Percentiles rank a stretch among this genome's conserved stretches.
These are phyloP conservation scores for Matsumyia berberina DNA, from an alignment of 2,888 invertebrate genomes.

Conservation along the genomic window DNA sequence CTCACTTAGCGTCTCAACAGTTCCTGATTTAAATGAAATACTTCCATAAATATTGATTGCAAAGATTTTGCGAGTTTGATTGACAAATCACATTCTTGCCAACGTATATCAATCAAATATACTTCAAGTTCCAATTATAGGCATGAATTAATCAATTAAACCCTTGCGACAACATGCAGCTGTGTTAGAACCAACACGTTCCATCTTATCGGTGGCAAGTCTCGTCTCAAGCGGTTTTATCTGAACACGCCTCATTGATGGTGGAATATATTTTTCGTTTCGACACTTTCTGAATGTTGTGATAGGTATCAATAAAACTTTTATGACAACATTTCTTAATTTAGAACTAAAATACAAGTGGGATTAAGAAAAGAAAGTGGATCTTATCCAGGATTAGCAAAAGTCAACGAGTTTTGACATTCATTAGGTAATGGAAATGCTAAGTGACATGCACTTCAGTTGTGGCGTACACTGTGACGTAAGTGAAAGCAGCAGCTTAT, in stretches of 20 bases:
- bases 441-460: no score
- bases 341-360: conserved; percentile 9
- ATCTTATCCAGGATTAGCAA: not conserved
- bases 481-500: no score
- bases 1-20: no score
- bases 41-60: no score
- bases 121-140: conserved; percentile 30
- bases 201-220: conserved; percentile 17
- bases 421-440: no score
- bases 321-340: conserved; percentile 28
- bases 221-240: not conserved
- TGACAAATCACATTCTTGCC: conserved; percentile 36
- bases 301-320: conserved; percentile 4
- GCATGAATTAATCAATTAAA: conserved; percentile 27
- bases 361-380: conserved; percentile 12
- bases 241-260: not conserved
- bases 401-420: no score
- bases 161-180: not conserved
- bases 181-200: not conserved
- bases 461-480: no score
- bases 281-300: conserved; percentile 1
- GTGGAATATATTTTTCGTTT: not conserved
- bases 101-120: conserved; percentile 11
- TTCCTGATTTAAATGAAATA: no score
- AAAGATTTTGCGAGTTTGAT: not conserved